phyloP scores from a whole-genome alignment of 2,888 invertebrate species.

The Arctia plantaginis region DNA sequence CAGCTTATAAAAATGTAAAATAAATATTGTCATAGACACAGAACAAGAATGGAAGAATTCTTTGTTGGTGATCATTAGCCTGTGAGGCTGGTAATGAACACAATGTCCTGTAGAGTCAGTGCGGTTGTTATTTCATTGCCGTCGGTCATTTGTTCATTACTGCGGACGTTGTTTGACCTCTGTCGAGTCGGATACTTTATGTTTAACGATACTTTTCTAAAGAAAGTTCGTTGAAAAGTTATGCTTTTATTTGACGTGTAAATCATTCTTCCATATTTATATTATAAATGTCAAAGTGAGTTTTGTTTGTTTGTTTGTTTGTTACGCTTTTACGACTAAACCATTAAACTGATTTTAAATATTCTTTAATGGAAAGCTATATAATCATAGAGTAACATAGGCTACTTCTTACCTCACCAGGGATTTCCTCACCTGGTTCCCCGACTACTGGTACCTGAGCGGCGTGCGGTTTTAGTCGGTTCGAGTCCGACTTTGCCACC shows the following conservation, averaged over 20 bases:
- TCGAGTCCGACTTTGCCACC: no score
- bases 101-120: constrained; percentile 30
- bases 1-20: not conserved
- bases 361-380: no score
- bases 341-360: no score
- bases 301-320: no score
- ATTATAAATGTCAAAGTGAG: no score
- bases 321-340: no score
- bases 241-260: not conserved
- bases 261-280: no score
- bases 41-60: not conserved
- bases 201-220: not conserved
- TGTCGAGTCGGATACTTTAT: constrained; percentile 16
- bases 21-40: not conserved
- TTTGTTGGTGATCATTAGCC: constrained; percentile 27
- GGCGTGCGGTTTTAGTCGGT: no score
- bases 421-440: no score
- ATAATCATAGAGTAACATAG: no score
- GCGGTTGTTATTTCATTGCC: constrained; percentile 55
- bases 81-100: constrained; percentile 28
- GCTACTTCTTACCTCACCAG: no score
- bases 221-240: not conserved
- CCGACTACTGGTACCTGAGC: no score
- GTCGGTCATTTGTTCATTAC: constrained; percentile 54
- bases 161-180: constrained; percentile 39